Percentiles rank a stretch among this genome's conserved stretches.
These are phyloP conservation scores for Hipposideros armiger DNA, from an alignment of 2,113 vertebrate species.

Conservation along the genomic window DNA sequence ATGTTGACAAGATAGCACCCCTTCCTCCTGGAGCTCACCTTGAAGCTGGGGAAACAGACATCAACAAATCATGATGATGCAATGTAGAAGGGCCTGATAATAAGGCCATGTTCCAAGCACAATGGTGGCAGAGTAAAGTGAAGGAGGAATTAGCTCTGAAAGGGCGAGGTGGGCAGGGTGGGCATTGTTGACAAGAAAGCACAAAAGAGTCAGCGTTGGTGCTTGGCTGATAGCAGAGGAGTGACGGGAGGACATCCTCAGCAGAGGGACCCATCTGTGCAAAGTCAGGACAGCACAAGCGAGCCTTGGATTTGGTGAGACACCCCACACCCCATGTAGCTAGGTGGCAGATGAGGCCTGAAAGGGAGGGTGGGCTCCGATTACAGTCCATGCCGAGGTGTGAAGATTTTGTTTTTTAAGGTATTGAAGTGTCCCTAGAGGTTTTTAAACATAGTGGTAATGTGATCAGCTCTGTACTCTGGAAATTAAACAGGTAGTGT, in stretches of 20 bases:
- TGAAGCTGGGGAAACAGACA: not conserved
- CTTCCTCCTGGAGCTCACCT: not conserved
- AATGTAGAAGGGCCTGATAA: not conserved
- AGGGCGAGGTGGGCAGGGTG: constrained; percentile 49
- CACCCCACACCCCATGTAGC: not conserved
- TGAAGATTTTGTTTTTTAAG: constrained; percentile 20
- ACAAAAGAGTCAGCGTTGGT: constrained; percentile 60
- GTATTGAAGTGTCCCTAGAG: not conserved
- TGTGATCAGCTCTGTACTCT: not conserved
- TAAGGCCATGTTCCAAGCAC: constrained; percentile 6
- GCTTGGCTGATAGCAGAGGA: not conserved
- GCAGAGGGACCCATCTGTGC: not conserved
- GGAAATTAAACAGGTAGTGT: not conserved
- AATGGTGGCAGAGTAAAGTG: not conserved
- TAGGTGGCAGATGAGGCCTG: not conserved
- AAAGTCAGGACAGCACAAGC: not conserved
- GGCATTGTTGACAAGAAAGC: not conserved
- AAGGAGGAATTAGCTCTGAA: not conserved
- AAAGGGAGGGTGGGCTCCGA: not conserved
- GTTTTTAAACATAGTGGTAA: not conserved
- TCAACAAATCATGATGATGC: not conserved
- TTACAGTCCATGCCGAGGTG: not conserved
- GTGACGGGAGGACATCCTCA: not conserved
- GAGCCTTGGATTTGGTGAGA: not conserved
- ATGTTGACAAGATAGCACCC: not conserved